Evolutionary conservation across 2,113 vertebrate species (phyloP), one percentile per base, ranked within the genome.

Genomic region (Actenoides hombroni): DNA sequence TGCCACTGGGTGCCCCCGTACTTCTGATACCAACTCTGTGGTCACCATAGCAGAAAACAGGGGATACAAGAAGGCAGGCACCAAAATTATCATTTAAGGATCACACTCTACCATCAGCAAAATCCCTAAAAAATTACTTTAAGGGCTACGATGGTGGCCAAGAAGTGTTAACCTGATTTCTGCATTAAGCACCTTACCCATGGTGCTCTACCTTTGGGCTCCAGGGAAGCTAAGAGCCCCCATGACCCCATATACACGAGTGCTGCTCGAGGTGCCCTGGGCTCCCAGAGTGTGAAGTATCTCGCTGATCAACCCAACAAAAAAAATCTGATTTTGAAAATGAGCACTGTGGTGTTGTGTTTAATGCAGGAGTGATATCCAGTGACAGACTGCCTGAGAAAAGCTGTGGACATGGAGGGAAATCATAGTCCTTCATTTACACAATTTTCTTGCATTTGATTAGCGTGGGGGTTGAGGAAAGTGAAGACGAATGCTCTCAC

Each of bases 221-320:
- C 37, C 28, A 20, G 60, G 26, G 13, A 85, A 60, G 5, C 20
- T 35, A 57, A 57, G 11, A 46, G 14, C 2, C 29, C 29, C 24
- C 0, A 0, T 6, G 33, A 37, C 10, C 14, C 26, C 2, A 2
- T 5, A 37, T 56, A 48, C 31, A 35, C 3, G 2, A 35, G 20
- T 5, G 15, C 15, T 53, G 10, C 16, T 77, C 46, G 23, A 49
- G 10, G 14, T 82, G 33, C 23, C 42, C 16, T 4, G 4, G 29
- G 12, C 3, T 83, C 24, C 29, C n/a, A 40, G 5, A 14, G 19
- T 9, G 17, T 1, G 3, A 28, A 76, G 16, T 25, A 84, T 33
- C 73, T 46, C 76, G 13, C 7, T n/a, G 40, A 61, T 26, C 5
- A 14, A 49, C 18, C 23, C 37, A 59, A 16, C 20, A 76, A 82